Percentiles rank a stretch among this genome's conserved stretches.
phyloP scores from a whole-genome alignment of 2,888 invertebrate genomes.

The Drosophila mulleri region DNA sequence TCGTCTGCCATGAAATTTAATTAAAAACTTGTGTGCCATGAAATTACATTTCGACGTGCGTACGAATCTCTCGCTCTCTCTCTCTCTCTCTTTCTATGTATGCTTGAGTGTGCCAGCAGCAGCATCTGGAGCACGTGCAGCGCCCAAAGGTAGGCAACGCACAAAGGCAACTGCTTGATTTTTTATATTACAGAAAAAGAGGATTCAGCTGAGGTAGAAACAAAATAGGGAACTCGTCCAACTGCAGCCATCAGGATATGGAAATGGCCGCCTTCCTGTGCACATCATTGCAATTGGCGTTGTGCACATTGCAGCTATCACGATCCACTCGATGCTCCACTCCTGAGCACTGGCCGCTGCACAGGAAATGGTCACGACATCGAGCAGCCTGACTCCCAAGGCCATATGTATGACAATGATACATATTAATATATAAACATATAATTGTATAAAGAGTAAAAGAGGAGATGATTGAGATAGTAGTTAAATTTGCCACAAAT shows the following conservation, averaged over 20 bases:
- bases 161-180: conserved; percentile 62
- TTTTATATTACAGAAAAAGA: conserved; percentile 39
- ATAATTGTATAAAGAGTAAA: neutral
- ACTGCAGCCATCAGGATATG: conserved; percentile 39
- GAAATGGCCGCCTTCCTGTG: conserved; percentile 59
- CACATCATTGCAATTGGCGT: conserved; percentile 46
- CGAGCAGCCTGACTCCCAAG: neutral
- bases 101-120: conserved; percentile 34
- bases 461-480: too few relatives aligned
- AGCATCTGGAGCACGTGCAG: conserved; percentile 41
- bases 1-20: conserved; percentile 77
- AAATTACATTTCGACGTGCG: conserved; percentile 79
- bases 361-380: conserved; percentile 34
- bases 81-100: neutral
- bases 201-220: conserved; percentile 8
- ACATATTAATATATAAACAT: neutral
- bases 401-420: neutral
- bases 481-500: too few relatives aligned
- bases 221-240: conserved; percentile 14
- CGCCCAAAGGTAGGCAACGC: conserved; percentile 61
- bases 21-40: conserved; percentile 81
- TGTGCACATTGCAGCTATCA: conserved; percentile 38
- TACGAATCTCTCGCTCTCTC: conserved; percentile 27
- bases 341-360: conserved; percentile 1
- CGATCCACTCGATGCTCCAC: conserved; percentile 35